Conservation (phyloP, 2,113 vertebrate genomes). For the Sebastes schlegelii region DNA sequence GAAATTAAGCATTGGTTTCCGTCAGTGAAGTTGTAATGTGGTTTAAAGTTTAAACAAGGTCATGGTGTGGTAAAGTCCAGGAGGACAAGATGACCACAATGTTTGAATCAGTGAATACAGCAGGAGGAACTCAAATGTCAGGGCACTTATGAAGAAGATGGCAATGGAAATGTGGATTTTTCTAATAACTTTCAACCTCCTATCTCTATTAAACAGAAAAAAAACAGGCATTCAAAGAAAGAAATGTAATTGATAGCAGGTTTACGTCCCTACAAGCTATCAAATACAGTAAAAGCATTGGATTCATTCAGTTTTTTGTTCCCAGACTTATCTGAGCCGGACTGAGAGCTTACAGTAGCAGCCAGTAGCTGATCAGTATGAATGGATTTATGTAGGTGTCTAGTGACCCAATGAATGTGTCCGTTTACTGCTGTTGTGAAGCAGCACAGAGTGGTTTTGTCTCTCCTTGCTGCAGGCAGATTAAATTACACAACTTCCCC, state of each 20-base stretch:
- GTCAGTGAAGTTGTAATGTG: constrained; percentile 7
- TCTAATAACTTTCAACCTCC: background rate
- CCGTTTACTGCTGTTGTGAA: constrained; percentile 38
- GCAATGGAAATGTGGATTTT: background rate
- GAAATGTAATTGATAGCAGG: background rate
- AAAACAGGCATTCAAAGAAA: background rate
- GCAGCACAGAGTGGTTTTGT: constrained; percentile 18
- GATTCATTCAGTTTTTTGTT: constrained; percentile 5
- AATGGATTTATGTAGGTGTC: constrained; percentile 37
- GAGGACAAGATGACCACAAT: background rate
- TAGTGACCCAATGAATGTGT: constrained; percentile 33
- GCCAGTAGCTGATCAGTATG: constrained; percentile 2
- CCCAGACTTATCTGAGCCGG: constrained; percentile 10
- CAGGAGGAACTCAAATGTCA: background rate
- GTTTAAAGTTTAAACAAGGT: constrained; percentile 22
- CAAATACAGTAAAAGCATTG: background rate
- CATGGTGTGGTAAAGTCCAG: background rate
- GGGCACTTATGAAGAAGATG: background rate
- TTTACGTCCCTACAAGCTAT: background rate
- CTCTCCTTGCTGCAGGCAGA: constrained; percentile 15
- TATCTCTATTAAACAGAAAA: constrained; percentile 5
- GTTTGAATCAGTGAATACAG: constrained; percentile 15
- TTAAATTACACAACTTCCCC: constrained; percentile 55
- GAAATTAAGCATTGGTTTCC: background rate
- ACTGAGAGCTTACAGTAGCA: background rate